Conservation (phyloP, 1,140 invertebrate genomes). For the Panagrolaimus sp. region DNA sequence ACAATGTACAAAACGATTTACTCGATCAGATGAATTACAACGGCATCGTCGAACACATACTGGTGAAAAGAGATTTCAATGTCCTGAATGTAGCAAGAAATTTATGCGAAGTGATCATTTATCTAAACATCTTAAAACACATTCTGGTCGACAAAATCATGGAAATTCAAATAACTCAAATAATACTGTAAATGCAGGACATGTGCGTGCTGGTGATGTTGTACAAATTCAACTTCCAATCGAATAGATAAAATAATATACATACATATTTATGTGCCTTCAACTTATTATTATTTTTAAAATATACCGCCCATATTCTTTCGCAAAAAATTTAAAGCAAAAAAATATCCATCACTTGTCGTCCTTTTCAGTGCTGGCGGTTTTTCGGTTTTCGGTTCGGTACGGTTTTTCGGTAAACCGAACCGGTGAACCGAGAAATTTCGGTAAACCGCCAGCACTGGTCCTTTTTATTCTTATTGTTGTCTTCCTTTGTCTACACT, state of each 20-base stretch:
- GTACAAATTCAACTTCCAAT: too few relatives aligned
- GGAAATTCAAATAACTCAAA: not conserved
- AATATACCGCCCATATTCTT: not conserved
- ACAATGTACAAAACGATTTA: constrained; percentile 74
- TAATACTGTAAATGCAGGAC: too few relatives aligned
- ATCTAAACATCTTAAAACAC: constrained; percentile 90
- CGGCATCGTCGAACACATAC: constrained; percentile 90
- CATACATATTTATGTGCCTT: too few relatives aligned
- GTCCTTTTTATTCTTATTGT: not conserved
- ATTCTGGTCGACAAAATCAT: constrained; percentile 59
- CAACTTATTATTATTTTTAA: too few relatives aligned
- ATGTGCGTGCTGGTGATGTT: too few relatives aligned
- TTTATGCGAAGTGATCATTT: constrained; percentile 93
- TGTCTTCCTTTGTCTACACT: not conserved
- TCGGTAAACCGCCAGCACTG: too few relatives aligned
- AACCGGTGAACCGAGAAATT: too few relatives aligned
- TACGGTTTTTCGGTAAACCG: too few relatives aligned
- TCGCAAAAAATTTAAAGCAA: not conserved
- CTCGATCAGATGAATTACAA: constrained; percentile 88
- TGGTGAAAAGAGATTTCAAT: constrained; percentile 75
- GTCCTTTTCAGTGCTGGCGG: too few relatives aligned
- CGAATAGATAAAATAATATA: too few relatives aligned
- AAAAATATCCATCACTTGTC: not conserved
- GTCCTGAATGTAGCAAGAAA: constrained; percentile 68
- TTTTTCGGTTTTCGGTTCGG: too few relatives aligned